Evolutionary conservation across 2,888 invertebrate species (phyloP).

Genomic region (Teleogryllus oceanicus): DNA sequence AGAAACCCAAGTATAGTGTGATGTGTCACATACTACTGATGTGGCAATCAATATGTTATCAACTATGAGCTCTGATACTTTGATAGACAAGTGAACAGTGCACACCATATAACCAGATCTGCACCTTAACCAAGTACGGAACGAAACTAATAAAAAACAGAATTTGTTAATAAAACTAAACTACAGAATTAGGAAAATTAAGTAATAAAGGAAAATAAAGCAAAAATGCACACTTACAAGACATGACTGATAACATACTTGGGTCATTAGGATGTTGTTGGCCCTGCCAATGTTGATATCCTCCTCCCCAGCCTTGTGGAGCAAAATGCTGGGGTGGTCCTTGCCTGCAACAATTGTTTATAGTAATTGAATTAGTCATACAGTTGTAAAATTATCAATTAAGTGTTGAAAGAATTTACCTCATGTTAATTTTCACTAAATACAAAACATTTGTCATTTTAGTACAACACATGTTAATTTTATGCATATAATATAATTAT

Average conservation of each 20-base stretch:
- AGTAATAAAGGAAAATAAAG: conserved; percentile 20
- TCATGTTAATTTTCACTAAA: not conserved
- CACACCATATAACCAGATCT: too few relatives aligned
- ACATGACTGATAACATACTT: conserved; percentile 42
- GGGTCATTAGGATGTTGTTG: conserved; percentile 49
- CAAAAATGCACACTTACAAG: conserved; percentile 2
- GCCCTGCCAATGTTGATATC: conserved; percentile 52
- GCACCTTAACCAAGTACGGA: not conserved
- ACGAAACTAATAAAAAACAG: conserved; percentile 24
- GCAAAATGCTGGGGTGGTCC: conserved; percentile 39
- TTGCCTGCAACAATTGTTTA: conserved; percentile 32
- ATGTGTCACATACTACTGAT: too few relatives aligned
- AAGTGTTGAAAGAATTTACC: not conserved
- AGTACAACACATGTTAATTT: too few relatives aligned
- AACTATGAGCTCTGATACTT: too few relatives aligned
- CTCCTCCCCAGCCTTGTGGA: conserved; percentile 41
- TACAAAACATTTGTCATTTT: too few relatives aligned
- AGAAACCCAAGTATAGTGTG: too few relatives aligned
- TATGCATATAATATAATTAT: too few relatives aligned
- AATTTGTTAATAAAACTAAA: not conserved
- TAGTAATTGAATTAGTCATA: not conserved
- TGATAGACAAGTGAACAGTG: too few relatives aligned
- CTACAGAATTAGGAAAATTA: conserved; percentile 27
- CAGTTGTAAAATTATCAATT: too few relatives aligned
- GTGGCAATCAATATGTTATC: too few relatives aligned